Base-by-base conservation (phyloP, 2,797 vertebrate genomes). In the Lepus townsendii region DNA sequence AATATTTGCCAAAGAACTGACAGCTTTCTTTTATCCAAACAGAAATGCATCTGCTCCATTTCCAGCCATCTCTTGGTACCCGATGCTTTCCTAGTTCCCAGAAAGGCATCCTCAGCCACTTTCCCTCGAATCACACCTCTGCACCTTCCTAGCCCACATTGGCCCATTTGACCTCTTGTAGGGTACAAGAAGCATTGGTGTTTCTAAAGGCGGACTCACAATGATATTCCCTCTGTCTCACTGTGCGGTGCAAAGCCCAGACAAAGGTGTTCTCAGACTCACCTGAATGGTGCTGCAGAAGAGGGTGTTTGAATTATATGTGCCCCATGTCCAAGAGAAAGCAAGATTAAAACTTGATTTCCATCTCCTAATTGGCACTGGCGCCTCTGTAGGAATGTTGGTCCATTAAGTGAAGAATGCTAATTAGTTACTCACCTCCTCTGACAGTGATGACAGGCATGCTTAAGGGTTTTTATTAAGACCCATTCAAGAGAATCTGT, bases 401-500 rank as follows among this genome's bases (percentile, higher is more conserved):
- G 79, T 20, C 57, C 80, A 87, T 93, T 93, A 87, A 95, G 72
- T 83, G 65, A 88, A 47, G 72, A 68, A 82, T 52, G 52, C 72
- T 91, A 79, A 84, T 78, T 77, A 91, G 86, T 94, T 73, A 22
- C 91, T 77, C 92, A 92, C 52, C 75, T 90, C 94, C 85, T 62
- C 92, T 69, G 63, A 93, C 86, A 71, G 83, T 30, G 83, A 93
- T 52, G 85, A 80, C 83, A 66, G 83, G 22, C 86, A 83, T 62
- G 86, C 86, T 57, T 77, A 91, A 86, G 68, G 42, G 65, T 84
- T 96, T 94, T 89, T 95, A 89, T 78, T 88, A 87, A 87, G 76
- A 42, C 47, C 42, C 83, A 42, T 77, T 88, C 93, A 94, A 82
- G 85, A 32, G 65, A 90, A 96, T 38, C 24, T 27, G 17, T 32